These are phyloP conservation scores for Tragopan temminckii DNA, from an alignment of 2,797 vertebrate species.

Conservation along the genomic window DNA sequence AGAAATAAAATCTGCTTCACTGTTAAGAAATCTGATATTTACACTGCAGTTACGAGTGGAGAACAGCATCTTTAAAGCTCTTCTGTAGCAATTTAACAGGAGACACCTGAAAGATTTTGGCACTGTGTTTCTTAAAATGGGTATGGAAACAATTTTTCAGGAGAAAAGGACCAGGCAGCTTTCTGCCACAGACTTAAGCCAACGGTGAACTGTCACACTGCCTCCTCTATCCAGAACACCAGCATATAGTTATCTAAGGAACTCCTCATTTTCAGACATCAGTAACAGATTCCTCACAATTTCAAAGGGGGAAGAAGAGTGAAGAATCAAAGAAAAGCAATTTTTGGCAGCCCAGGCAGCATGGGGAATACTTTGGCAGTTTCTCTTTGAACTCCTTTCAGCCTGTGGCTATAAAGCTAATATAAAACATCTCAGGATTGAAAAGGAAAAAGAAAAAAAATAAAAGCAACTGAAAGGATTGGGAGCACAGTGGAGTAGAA, in stretches of 20 bases:
- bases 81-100: background rate
- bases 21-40: conserved; percentile 29
- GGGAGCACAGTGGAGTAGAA: conserved; percentile 62
- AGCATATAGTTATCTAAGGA: background rate
- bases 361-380: conserved; percentile 75
- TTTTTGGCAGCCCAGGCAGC: conserved; percentile 64
- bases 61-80: conserved; percentile 10
- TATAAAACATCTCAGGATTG: conserved; percentile 85
- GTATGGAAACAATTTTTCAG: conserved; percentile 44
- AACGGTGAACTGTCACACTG: background rate
- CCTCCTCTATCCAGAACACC: background rate
- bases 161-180: background rate
- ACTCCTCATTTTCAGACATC: background rate
- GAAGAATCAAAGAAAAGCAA: background rate
- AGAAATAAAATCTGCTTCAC: background rate
- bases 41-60: background rate
- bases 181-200: background rate
- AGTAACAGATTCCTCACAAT: background rate
- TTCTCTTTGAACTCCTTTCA: conserved; percentile 73
- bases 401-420: conserved; percentile 85
- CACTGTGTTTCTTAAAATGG: background rate
- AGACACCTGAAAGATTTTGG: conserved; percentile 30
- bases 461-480: conserved; percentile 22
- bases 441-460: conserved; percentile 28
- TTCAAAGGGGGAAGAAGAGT: background rate